A percentile compares a stretch with the other conserved stretches of the same genome.
phyloP scores from a whole-genome alignment of 2,888 invertebrate species.

The Stegana nigrithorax region DNA sequence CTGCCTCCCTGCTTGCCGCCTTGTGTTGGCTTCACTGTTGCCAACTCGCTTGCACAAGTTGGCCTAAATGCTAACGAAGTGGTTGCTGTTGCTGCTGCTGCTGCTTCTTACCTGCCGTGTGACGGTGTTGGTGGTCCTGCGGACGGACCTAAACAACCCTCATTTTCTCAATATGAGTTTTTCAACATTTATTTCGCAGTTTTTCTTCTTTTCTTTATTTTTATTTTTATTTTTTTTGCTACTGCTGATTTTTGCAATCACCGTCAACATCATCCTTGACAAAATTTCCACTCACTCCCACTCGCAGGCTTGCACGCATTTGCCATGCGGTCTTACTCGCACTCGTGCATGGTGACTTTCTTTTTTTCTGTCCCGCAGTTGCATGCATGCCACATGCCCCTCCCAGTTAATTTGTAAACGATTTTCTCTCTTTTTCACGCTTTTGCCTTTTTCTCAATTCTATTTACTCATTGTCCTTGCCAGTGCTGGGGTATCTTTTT shows the following conservation, averaged over 20 bases:
- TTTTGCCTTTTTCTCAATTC: not conserved
- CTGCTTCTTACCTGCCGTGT: not conserved
- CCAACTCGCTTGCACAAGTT: not conserved
- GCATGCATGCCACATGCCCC: slow-evolving; percentile 22
- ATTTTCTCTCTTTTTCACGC: not conserved
- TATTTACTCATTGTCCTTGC: slow-evolving; percentile 8
- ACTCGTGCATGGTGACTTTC: too few species aligned
- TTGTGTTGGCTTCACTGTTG: not conserved
- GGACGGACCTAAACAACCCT: not conserved
- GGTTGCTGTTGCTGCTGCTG: not conserved
- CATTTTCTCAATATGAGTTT: not conserved
- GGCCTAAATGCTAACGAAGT: not conserved
- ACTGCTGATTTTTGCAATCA: not conserved
- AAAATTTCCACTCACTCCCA: not conserved
- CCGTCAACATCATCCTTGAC: not conserved
- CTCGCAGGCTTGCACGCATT: too few species aligned
- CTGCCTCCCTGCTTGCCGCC: too few species aligned
- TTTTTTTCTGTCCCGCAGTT: too few species aligned
- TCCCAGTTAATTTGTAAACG: slow-evolving; percentile 24
- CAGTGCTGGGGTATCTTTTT: not conserved
- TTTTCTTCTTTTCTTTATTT: not conserved
- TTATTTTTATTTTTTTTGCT: not conserved
- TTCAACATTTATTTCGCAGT: not conserved
- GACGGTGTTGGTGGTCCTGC: not conserved
- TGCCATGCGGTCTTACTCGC: too few species aligned